Conservation (phyloP, 2,797 vertebrate species). For the Pteropus rufus region DNA sequence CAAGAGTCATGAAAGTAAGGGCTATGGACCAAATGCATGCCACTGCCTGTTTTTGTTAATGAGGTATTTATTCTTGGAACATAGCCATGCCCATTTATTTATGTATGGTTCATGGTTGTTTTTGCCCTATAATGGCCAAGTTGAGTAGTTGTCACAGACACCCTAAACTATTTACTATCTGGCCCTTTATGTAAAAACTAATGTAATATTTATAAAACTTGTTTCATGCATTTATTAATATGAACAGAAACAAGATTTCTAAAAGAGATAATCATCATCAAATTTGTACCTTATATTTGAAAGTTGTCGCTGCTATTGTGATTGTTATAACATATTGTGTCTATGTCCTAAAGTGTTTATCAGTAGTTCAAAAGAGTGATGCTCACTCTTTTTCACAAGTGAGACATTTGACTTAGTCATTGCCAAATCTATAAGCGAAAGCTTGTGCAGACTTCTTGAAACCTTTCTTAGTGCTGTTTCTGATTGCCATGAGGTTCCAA, state of each 20-base stretch:
- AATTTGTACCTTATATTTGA: background rate
- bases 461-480: background rate
- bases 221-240: background rate
- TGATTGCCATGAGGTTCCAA: background rate
- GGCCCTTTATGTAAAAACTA: constrained; percentile 11
- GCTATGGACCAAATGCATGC: background rate
- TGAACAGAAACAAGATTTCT: background rate
- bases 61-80: background rate
- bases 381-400: background rate
- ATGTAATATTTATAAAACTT: background rate
- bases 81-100: background rate
- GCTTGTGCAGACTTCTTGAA: background rate
- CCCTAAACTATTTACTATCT: background rate
- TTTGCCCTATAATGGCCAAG: background rate
- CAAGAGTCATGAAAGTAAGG: background rate
- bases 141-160: background rate
- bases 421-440: background rate
- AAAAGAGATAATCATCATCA: background rate
- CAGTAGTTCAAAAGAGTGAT: background rate
- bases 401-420: background rate
- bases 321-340: background rate
- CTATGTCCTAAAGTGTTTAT: background rate
- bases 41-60: background rate
- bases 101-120: background rate
- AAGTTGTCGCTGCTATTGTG: background rate